Evolutionary conservation across 2,113 vertebrate genomes (phyloP), one percentile per base, ranked within the genome.

Genomic region (Rhinichthys klamathensis): DNA sequence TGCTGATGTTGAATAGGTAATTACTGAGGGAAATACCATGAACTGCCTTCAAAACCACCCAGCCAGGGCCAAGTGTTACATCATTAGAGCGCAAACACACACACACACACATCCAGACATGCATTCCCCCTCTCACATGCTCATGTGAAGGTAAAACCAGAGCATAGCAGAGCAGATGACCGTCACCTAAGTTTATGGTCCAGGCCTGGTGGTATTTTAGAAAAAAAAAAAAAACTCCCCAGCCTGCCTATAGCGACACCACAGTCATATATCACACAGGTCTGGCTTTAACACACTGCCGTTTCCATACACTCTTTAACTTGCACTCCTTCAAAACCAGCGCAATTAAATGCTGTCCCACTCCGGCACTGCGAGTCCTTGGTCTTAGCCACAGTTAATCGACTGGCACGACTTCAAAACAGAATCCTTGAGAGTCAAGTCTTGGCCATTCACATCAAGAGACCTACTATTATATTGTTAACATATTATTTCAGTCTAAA

Each of bases 31-130:
- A 89, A 87, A 89, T 89, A 85, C 88, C 44, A 46, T 75, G 85
- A 84, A 77, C 84, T 76, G 88, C 86, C 86, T 86, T 90, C 87
- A 81, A 86, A 89, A 90, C 80, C 67, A 84, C 88, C 85, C 85
- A 85, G 77, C 80, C 61, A 76, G 80, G 88, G 89, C 90, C 90
- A 90, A 88, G 87, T 90, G 90, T 90, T 90, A 90, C 90, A 91
- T 91, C 88, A 90, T 88, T 90, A 83, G 82, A 89, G 84, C 70
- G 51, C 84, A 86, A 84, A 88, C 81, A 87, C 49, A 46, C 72
- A 35, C 78, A 74, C 74, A 87, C 83, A 87, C 83, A 81, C 63
- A 85, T 25, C 21, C 80, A 73, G 63, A 83, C 70, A n/a, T 46
- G 70, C 82, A 80, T 70, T 80, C 65, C 49, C 78, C 69, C 67